phyloP scores from a whole-genome alignment of 64 coral and sea anemone genomes.

The Orbicella faveolata region DNA sequence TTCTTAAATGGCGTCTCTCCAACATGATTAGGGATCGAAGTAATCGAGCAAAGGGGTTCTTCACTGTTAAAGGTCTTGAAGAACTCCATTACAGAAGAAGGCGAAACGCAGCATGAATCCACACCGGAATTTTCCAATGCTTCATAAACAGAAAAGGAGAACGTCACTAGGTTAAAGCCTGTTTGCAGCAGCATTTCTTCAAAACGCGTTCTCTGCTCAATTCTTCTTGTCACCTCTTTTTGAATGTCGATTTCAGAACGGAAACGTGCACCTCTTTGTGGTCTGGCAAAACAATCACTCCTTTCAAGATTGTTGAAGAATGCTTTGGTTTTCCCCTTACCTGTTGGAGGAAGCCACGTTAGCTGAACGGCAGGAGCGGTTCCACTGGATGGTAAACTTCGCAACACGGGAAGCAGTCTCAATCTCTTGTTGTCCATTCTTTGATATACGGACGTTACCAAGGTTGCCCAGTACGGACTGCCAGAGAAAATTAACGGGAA shows the following conservation, averaged over 20 bases:
- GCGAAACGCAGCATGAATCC: not conserved
- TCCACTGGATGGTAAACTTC: not conserved
- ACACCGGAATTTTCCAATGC: not conserved
- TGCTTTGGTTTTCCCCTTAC: constrained; percentile 37
- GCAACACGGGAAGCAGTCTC: constrained; percentile 64
- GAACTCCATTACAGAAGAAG: constrained; percentile 50
- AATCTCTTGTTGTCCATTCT: constrained; percentile 36
- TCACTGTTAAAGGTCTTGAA: constrained; percentile 41
- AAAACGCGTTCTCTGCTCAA: not conserved
- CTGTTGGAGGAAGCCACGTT: constrained; percentile 56
- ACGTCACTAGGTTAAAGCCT: constrained; percentile 56
- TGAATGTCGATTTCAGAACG: not conserved
- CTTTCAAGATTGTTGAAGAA: constrained; percentile 54
- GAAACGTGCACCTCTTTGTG: not conserved
- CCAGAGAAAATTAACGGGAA: not conserved
- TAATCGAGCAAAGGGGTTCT: constrained; percentile 27
- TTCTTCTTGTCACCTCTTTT: not conserved
- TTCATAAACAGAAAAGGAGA: constrained; percentile 18
- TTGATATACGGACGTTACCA: constrained; percentile 51
- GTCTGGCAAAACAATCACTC: not conserved
- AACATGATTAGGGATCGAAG: constrained; percentile 36
- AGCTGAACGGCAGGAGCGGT: not conserved
- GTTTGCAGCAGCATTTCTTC: constrained; percentile 26
- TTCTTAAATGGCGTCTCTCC: constrained; percentile 41
- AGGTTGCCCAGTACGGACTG: constrained; percentile 24